phyloP scores from a whole-genome alignment of 2,888 invertebrate species.

The Cremastinae sp. region DNA sequence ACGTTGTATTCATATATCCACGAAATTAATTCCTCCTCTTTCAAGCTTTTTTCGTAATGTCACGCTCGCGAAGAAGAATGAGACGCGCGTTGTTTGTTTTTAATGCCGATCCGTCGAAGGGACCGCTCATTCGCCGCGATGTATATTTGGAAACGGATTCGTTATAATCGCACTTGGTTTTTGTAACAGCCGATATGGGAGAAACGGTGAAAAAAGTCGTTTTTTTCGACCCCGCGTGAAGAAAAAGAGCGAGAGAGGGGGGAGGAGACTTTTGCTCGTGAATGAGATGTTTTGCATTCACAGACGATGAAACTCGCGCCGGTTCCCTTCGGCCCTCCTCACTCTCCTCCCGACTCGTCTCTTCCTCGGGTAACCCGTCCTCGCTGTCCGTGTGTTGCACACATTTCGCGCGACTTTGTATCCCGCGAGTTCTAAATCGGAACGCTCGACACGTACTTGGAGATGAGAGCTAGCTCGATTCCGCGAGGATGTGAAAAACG shows the following conservation, averaged over 20 bases:
- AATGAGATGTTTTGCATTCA: conserved; percentile 80
- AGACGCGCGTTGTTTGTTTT: no score
- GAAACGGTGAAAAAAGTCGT: conserved; percentile 4
- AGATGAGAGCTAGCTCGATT: conserved; percentile 25
- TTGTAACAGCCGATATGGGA: no score
- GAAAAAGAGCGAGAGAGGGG: conserved; percentile 29
- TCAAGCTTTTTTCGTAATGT: no score
- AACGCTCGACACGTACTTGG: conserved; percentile 20
- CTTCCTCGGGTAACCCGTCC: conserved; percentile 13
- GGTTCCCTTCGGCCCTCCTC: conserved; percentile 33
- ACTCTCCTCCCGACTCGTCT: conserved; percentile 13
- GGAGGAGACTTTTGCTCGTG: conserved; percentile 71
- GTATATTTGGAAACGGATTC: conserved; percentile 15
- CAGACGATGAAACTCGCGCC: conserved; percentile 78
- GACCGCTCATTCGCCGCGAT: background rate
- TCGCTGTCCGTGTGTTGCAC: background rate
- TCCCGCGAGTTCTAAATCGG: conserved; percentile 33
- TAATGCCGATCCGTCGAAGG: no score
- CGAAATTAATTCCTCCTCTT: background rate
- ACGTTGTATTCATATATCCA: background rate
- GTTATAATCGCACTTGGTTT: background rate
- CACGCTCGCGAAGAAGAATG: no score
- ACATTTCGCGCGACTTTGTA: conserved; percentile 46
- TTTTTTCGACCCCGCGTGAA: conserved; percentile 6
- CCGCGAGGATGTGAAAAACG: background rate